Evolutionary conservation across 2,797 vertebrate species (phyloP).

Genomic region (Alectoris magna): DNA sequence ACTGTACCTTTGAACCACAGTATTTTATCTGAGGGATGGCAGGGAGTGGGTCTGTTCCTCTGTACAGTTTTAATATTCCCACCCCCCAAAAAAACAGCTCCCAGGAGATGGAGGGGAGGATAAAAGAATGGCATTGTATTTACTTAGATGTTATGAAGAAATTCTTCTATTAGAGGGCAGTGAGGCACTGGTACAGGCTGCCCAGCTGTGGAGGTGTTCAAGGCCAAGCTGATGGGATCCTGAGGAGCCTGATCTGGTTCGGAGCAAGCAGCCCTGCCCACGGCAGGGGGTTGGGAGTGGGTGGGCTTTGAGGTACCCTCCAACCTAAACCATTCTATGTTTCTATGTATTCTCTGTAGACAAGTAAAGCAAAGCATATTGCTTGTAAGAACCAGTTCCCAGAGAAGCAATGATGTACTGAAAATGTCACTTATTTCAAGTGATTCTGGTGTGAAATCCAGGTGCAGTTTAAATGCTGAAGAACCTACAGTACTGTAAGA

Average conservation of each 20-base stretch:
- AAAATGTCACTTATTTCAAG: neutral
- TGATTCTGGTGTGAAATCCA: neutral
- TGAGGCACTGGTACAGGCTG: too few relatives aligned
- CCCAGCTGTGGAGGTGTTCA: too few relatives aligned
- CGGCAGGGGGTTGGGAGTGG: too few relatives aligned
- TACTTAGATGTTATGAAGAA: too few relatives aligned
- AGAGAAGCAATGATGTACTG: neutral
- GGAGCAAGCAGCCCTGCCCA: too few relatives aligned
- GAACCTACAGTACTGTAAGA: neutral
- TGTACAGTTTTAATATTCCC: neutral
- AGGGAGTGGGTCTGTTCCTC: too few relatives aligned
- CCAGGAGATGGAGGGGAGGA: neutral
- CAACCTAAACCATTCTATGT: too few relatives aligned
- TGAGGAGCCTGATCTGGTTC: too few relatives aligned
- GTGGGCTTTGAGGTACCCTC: too few relatives aligned
- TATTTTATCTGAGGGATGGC: accelerated
- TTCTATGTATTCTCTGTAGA: accelerated
- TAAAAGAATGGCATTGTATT: neutral
- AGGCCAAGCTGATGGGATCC: too few relatives aligned
- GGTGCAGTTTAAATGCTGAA: neutral
- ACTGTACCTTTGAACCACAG: neutral
- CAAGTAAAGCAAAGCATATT: neutral
- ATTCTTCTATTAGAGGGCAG: too few relatives aligned
- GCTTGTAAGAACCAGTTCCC: neutral
- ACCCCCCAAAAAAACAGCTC: neutral